Evolutionary conservation across 2,888 invertebrate species (phyloP).

Genomic region (Perithous albicinctus): DNA sequence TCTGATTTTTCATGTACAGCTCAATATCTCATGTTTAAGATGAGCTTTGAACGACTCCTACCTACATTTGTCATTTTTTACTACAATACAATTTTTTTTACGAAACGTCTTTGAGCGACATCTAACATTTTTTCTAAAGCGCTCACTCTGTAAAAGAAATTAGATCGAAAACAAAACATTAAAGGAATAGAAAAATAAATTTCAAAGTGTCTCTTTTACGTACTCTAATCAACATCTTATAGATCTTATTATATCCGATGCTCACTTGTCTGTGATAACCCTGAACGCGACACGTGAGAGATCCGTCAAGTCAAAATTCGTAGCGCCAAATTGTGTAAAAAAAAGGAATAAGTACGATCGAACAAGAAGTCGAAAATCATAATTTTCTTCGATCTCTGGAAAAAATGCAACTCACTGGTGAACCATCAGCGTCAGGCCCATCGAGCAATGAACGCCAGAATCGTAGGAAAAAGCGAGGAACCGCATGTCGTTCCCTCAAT

Average conservation of each 20-base stretch:
- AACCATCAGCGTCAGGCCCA: constrained; percentile 18
- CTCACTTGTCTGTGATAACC: constrained; percentile 49
- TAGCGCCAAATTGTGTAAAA: constrained; percentile 9
- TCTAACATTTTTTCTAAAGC: no score
- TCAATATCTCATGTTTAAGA: no score
- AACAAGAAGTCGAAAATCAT: neutral
- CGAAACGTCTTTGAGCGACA: no score
- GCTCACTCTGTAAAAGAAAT: no score
- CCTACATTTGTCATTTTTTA: no score
- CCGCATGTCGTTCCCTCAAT: constrained; percentile 71
- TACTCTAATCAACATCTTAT: neutral
- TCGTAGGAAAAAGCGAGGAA: constrained; percentile 41
- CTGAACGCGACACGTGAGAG: constrained; percentile 10
- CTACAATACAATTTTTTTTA: no score
- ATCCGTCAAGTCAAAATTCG: constrained; percentile 51
- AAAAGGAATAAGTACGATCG: constrained; percentile 16
- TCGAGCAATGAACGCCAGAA: constrained; percentile 11
- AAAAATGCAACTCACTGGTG: constrained; percentile 57
- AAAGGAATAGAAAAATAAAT: no score
- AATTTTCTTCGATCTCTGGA: neutral
- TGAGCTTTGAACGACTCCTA: no score
- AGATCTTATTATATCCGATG: constrained; percentile 12
- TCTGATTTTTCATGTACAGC: no score
- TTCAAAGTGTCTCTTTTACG: no score
- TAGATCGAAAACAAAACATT: no score